Conservation (phyloP, 2,888 invertebrate genomes). For the Ctenicera cuprea region DNA sequence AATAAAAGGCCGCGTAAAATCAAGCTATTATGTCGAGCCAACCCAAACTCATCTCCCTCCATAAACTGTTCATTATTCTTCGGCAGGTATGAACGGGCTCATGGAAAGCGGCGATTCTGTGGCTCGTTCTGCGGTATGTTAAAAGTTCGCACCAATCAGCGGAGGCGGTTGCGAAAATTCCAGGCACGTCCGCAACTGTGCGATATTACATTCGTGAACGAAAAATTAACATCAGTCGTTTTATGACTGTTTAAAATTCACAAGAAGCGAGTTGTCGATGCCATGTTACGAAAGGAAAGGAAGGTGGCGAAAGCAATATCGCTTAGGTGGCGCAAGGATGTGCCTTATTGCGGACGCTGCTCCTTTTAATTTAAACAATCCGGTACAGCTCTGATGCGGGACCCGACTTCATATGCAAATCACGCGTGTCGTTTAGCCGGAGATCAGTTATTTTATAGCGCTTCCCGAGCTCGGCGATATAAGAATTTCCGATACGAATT, state of each 20-base stretch:
- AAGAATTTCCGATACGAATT: constrained; percentile 60
- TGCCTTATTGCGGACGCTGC: constrained; percentile 57
- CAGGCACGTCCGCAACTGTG: constrained; percentile 62
- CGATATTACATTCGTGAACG: constrained; percentile 71
- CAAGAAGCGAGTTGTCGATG: constrained; percentile 63
- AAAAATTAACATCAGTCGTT: constrained; percentile 73
- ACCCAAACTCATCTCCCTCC: constrained; percentile 45
- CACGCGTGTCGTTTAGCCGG: constrained; percentile 70
- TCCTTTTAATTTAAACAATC: constrained; percentile 70
- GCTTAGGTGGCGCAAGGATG: constrained; percentile 53
- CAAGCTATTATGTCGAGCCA: constrained; percentile 42
- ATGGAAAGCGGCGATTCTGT: constrained; percentile 49
- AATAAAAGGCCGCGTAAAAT: constrained; percentile 53
- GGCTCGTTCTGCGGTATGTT: constrained; percentile 52
- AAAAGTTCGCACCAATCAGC: constrained; percentile 55
- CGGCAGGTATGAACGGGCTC: constrained; percentile 51
- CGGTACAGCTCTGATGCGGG: constrained; percentile 52
- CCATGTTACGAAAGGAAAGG: constrained; percentile 56
- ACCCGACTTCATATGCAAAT: constrained; percentile 69
- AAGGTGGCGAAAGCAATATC: constrained; percentile 65
- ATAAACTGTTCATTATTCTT: constrained; percentile 49
- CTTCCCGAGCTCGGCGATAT: constrained; percentile 62
- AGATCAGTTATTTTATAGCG: constrained; percentile 71
- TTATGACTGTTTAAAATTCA: constrained; percentile 73
- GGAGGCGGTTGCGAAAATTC: constrained; percentile 55